Base-by-base conservation (phyloP, 2,113 vertebrate species). In the Tyto alba region DNA sequence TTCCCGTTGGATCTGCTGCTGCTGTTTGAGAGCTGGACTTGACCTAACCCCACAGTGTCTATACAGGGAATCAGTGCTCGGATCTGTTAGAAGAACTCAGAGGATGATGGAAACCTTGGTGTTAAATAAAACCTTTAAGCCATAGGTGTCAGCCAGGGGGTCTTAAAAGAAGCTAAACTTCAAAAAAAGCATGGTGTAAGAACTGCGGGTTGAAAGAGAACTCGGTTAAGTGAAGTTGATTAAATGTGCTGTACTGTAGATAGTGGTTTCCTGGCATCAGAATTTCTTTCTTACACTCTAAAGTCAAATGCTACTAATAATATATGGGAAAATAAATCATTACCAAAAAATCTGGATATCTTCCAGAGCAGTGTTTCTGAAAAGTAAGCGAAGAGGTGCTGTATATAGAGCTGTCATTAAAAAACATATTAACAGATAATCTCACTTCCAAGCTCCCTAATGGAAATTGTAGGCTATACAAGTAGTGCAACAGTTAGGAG, bases 121-220 rank as follows among this genome's bases (percentile, higher is more conserved):
- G 7, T 92, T 83, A 41, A 52, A 34, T 48, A 55, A 32, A 29
- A 41, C 59, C 60, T 96, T 79, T 71, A 90, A 86, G 62, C 38
- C 43, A 71, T 38, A 21, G 57, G 15, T 85, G 25, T 50, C 66
- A 89, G 13, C 36, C 53, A 75, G 63, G 38, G 48, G 6, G 19
- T 85, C 77, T 94, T 92, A 59, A 91, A 94, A 88, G 80, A 80
- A 79, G 38, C 77, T 95, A 52, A 94, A 71, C 96, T 94, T 96
- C 91, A 95, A 91, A 93, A 93, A 77, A 77, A 48, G 23, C 21
- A 32, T 71, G 47, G 21, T 64, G 16, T 92, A 66, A 80, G 94
- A 96, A 62, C 81, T 82, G 48, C 0, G 1, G 7, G 81, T 91
- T 97, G 77, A 91, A 94, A 96, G 88, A 75, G 73, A 84, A 40